A percentile compares a stretch with the other conserved stretches of the same genome.
These are phyloP conservation scores for Aproaerema taeniolella DNA, from an alignment of 2,888 invertebrate species.

Conservation along the genomic window DNA sequence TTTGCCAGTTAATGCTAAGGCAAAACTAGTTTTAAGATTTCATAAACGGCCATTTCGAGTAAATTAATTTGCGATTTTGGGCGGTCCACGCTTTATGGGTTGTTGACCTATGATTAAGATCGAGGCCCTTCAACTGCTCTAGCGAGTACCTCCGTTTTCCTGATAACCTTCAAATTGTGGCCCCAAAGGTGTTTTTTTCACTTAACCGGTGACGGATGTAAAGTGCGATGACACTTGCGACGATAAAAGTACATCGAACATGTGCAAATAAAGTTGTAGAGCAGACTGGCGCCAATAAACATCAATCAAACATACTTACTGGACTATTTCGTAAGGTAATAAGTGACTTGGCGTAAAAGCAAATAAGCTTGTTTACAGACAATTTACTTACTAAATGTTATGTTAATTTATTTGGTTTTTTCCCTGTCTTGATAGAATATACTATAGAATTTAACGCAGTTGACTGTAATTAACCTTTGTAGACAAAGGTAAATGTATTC, in stretches of 20 bases:
- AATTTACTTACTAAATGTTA: too few relatives aligned
- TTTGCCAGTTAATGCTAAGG: too few relatives aligned
- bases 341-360: too few relatives aligned
- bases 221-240: slow-evolving; percentile 15
- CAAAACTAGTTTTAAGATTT: too few relatives aligned
- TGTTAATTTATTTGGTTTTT: too few relatives aligned
- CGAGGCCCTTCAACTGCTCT: slow-evolving; percentile 37
- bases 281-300: slow-evolving; percentile 2
- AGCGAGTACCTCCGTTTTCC: slow-evolving; percentile 30
- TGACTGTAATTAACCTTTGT: too few relatives aligned
- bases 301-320: slow-evolving; percentile 1
- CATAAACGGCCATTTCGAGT: too few relatives aligned
- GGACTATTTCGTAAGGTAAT: too few relatives aligned
- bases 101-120: slow-evolving; percentile 44
- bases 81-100: slow-evolving; percentile 26
- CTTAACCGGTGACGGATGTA: slow-evolving; percentile 9
- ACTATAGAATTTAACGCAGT: too few relatives aligned
- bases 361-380: slow-evolving; percentile 8
- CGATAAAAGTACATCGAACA: too few relatives aligned
- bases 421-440: too few relatives aligned
- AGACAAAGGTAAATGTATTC: background rate
- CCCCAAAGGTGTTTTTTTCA: slow-evolving; percentile 11
- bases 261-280: too few relatives aligned
- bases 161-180: slow-evolving; percentile 41
- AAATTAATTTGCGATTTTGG: background rate